Percentiles rank a stretch among this genome's conserved stretches.
Conservation (phyloP, 2,113 vertebrate genomes). For the Hippocampus abdominalis region DNA sequence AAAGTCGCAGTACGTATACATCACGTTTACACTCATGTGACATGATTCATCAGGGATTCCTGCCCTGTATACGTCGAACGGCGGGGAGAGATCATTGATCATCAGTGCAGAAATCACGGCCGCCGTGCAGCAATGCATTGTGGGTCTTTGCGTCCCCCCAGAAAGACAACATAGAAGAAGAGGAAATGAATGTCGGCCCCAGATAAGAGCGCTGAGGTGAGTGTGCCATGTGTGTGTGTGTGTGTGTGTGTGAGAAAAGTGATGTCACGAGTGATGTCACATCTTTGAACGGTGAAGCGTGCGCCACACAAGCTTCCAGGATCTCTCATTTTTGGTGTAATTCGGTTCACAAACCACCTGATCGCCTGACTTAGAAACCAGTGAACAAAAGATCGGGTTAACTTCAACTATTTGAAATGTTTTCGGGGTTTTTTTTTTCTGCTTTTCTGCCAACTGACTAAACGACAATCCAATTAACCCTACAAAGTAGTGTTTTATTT, state of each 20-base stretch:
- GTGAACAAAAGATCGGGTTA: too few species aligned
- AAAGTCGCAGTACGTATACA: constrained; percentile 19
- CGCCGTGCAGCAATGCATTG: constrained; percentile 18
- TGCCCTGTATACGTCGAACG: background rate
- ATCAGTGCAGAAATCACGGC: background rate
- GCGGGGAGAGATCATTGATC: background rate
- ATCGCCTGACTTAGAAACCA: too few species aligned
- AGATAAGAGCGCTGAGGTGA: constrained; percentile 1
- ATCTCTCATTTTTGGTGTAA: too few species aligned
- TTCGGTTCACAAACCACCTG: too few species aligned
- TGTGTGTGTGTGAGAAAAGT: constrained; percentile 8
- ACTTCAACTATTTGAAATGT: too few species aligned
- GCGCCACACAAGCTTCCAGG: too few species aligned
- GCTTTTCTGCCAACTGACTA: too few species aligned
- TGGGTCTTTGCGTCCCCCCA: constrained; percentile 2
- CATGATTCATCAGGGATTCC: background rate
- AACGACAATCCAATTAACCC: too few species aligned
- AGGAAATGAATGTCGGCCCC: constrained; percentile 18
- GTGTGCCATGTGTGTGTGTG: constrained; percentile 11
- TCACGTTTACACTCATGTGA: constrained; percentile 19
- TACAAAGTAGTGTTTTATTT: too few species aligned
- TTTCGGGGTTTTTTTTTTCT: too few species aligned
- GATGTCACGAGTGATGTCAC: constrained; percentile 18
- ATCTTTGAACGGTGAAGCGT: background rate
- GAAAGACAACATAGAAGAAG: constrained; percentile 1